Evolutionary conservation across 1,140 invertebrate species (phyloP), one percentile per base, ranked within the genome.

Genomic region (Augochlora pura): DNA sequence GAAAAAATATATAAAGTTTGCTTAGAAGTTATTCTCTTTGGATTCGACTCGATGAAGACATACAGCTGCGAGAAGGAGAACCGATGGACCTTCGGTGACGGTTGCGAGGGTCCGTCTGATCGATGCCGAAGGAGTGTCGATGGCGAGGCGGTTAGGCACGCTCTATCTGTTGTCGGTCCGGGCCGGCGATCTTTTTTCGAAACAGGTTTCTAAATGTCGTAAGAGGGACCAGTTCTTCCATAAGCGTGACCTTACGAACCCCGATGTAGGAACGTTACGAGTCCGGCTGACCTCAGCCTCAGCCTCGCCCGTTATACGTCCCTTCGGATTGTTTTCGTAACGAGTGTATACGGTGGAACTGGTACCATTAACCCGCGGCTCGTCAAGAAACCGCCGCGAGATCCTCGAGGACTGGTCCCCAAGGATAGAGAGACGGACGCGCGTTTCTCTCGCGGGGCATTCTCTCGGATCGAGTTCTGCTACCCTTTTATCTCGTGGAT

Each of bases 311-410:
- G 86, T 89, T 88, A 81, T 59, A 64, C 77, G 79, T 86, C 83
- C 84, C 73, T 87, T 88, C 83, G 84, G 81, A 87, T 88, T 83
- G 84, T 89, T 86, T 88, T 85, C 85, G 80, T 90, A 89, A 91
- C 85, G 88, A 90, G 86, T 67, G 64, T 32, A 9, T 64, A 67
- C 81, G 82, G 88, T 87, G 88, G 90, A 91, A 91, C 89, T 88
- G 71, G 90, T 88, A 87, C 88, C 88, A 90, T 91, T 91, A 90
- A 86, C 85, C 81, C 52, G 49, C 54, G 75, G 10, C 67, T 69
- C 18, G 76, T 80, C 52, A 27, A 60, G 62, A 66, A 42, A 64
- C 63, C 69, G 32, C n/a, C 54, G 27, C 21, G 66, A 68, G 54
- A 78, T 71, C 66, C 49, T 46, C 62, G 21, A n/a, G 27, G 69